Evolutionary conservation across 2,888 invertebrate species (phyloP).

Genomic region (Drosophila nr. fundita): DNA sequence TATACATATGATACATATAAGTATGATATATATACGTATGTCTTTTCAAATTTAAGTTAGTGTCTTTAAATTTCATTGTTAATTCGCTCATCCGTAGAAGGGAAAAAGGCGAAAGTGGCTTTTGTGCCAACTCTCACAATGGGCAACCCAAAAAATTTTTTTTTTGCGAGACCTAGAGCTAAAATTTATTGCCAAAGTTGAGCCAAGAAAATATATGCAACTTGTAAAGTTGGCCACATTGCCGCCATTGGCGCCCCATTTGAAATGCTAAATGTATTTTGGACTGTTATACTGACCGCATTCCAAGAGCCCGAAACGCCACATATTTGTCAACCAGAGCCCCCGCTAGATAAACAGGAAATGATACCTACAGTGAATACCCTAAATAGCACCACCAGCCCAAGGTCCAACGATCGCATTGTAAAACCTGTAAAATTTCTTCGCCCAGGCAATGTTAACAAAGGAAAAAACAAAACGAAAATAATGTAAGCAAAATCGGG

Average conservation of each 20-base stretch:
- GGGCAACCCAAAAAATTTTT: slow-evolving; percentile 21
- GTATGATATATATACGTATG: neutral
- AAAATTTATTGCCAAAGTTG: slow-evolving; percentile 75
- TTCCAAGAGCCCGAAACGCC: slow-evolving; percentile 61
- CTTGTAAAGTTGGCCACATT: slow-evolving; percentile 61
- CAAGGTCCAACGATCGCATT: slow-evolving; percentile 65
- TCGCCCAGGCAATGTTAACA: slow-evolving; percentile 33
- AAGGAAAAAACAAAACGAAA: slow-evolving; percentile 8
- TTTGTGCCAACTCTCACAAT: slow-evolving; percentile 16
- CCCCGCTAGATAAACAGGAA: slow-evolving; percentile 70
- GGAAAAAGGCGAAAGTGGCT: slow-evolving; percentile 23
- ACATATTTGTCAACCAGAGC: slow-evolving; percentile 73
- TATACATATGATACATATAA: neutral
- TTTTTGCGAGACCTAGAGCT: slow-evolving; percentile 60
- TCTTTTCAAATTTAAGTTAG: slow-evolving; percentile 63
- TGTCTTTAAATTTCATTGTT: slow-evolving; percentile 74
- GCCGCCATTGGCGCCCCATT: slow-evolving; percentile 40
- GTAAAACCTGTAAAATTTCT: slow-evolving; percentile 67
- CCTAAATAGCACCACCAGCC: slow-evolving; percentile 27
- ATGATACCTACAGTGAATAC: slow-evolving; percentile 46
- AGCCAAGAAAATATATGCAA: slow-evolving; percentile 57
- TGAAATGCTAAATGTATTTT: slow-evolving; percentile 72
- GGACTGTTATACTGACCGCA: slow-evolving; percentile 74
- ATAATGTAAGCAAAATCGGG: slow-evolving; percentile 12
- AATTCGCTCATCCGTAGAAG: slow-evolving; percentile 37